Evolutionary conservation across 1,140 invertebrate species (phyloP), one percentile per base, ranked within the genome.

Genomic region (Zaprionus lachaisei): DNA sequence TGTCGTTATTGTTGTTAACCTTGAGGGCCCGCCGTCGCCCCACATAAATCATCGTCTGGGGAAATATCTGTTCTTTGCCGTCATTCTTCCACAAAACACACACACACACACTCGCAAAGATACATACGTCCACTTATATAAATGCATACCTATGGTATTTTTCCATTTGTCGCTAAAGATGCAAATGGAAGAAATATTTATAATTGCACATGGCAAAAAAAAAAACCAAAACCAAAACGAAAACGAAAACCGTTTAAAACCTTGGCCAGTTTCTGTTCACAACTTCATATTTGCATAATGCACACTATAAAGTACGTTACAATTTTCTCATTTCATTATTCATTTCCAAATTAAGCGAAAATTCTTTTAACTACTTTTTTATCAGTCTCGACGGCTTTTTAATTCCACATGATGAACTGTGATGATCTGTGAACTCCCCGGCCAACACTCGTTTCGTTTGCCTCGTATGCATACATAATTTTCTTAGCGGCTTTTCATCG

Each of bases 401-500:
- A 47, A 56, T 60, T 20, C 69, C 73, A 67, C 56, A 82, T 82
- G 76, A 78, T 81, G 75, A 64, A 69, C 63, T 47, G 49, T 37
- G 51, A 28, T 14, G 61, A 37, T 64, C 58, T 64, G 44, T 22
- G 31, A 47, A 58, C 34, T 49, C 44, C 20, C 17, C 15, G 20
- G 7, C 44, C 28, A 31, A 20, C 17, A 49, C 28, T 14, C 57
- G 44, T 38, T 31, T 31, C 51, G 22, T 24, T n/a, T 44, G 5
- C 26, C 58, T 38, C 67, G 51, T 73, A 69, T 69, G 80, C 84
- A 87, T 86, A 72, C 49, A 75, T 83, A 75, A 80, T 81, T 71
- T 81, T 26, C 28, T 72, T 66, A 64, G 76, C 72, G 49, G 24
- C 38, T 49, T 69, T 66, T 72, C 63, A 70, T 78, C 77, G 80